Percentiles rank a stretch among this genome's conserved stretches.
Evolutionary conservation across 1,140 invertebrate species (phyloP).

Genomic region (Platyscapa corneri): DNA sequence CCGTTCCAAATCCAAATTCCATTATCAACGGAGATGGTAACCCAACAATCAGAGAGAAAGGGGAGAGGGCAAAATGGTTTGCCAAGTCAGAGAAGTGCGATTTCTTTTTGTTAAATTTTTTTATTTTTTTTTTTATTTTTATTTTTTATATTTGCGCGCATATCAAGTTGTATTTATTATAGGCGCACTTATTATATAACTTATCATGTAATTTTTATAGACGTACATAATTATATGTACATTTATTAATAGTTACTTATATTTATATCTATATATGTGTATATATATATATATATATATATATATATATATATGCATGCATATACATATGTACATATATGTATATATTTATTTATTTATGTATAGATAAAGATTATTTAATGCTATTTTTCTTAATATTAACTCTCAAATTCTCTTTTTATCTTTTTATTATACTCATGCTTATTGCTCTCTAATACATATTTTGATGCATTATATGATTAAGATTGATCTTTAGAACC

Average conservation of each 20-base stretch:
- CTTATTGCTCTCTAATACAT: slow-evolving; percentile 7
- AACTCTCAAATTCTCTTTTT: slow-evolving; percentile 3
- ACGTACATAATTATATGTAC: slow-evolving; percentile 34
- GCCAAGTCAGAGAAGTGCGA: slow-evolving; percentile 83
- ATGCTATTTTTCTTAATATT: not conserved
- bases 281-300: not conserved
- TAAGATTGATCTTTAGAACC: not conserved
- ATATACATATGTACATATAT: not conserved
- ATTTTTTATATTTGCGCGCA: slow-evolving; percentile 49
- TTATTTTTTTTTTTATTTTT: slow-evolving; percentile 54
- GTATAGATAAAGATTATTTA: slow-evolving; percentile 4
- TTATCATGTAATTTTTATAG: slow-evolving; percentile 40
- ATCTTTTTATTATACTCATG: not conserved
- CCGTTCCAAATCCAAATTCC: slow-evolving; percentile 54
- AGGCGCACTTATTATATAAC: slow-evolving; percentile 46
- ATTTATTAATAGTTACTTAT: not conserved
- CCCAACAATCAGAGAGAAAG: slow-evolving; percentile 87
- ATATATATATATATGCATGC: not conserved
- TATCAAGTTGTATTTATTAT: slow-evolving; percentile 43
- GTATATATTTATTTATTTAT: slow-evolving; percentile 10
- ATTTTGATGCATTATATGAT: not conserved
- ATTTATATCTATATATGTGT: not conserved
- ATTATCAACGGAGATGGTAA: slow-evolving; percentile 77
- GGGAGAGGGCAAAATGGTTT: slow-evolving; percentile 84
- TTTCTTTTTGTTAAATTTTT: slow-evolving; percentile 64